Percentiles rank a stretch among this genome's conserved stretches.
Evolutionary conservation across 2,113 vertebrate genomes (phyloP).

Genomic region (Psilopsiagon aymara): DNA sequence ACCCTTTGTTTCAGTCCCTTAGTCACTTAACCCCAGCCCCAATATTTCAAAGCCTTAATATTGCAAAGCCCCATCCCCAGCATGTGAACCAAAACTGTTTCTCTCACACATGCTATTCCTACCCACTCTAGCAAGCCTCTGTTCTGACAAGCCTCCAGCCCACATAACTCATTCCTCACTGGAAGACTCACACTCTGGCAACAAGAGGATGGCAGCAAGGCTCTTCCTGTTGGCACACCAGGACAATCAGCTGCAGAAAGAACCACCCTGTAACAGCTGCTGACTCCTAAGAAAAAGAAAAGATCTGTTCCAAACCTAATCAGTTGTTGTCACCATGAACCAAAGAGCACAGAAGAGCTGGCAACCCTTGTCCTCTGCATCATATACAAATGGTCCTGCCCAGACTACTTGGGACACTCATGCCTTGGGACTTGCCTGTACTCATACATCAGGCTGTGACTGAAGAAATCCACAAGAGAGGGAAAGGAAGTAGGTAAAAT

Average conservation of each 20-base stretch:
- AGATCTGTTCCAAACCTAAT: not conserved
- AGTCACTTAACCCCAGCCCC: not conserved
- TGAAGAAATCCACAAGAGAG: not conserved
- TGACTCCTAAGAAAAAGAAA: not conserved
- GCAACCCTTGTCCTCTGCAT: not conserved
- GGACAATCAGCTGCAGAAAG: not conserved
- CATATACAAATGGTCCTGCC: fast-evolving
- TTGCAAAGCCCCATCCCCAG: not conserved
- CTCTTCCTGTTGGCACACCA: not conserved
- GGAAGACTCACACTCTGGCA: not conserved
- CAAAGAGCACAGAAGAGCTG: not conserved
- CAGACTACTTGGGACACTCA: not conserved
- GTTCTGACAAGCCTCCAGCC: not conserved
- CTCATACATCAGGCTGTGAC: not conserved
- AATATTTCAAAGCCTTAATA: not conserved
- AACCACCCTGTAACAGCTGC: not conserved
- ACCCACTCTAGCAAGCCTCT: not conserved
- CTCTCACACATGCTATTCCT: not conserved
- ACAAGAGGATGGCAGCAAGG: not conserved
- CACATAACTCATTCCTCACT: not conserved
- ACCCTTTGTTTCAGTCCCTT: not conserved
- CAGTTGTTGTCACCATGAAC: not conserved
- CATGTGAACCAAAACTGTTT: not conserved
- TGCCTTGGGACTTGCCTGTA: not conserved
- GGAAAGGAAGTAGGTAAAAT: not conserved